These are phyloP conservation scores for Ellobium chinense DNA, from an alignment of 2,888 invertebrate genomes.

Conservation along the genomic window DNA sequence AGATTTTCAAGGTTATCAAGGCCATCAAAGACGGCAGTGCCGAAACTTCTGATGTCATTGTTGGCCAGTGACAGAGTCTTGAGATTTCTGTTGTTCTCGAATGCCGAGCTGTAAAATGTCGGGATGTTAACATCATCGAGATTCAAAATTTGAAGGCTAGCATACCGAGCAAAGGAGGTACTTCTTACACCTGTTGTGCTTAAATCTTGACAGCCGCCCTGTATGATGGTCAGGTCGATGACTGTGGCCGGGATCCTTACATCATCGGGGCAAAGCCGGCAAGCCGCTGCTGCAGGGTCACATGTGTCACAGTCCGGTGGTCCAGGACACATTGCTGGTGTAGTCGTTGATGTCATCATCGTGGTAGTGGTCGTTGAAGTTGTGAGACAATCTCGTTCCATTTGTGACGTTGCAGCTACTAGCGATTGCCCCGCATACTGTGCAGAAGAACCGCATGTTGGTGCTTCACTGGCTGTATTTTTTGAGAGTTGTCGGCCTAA, in stretches of 20 bases:
- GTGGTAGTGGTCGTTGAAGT: too few species aligned
- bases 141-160: neutral
- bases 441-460: too few species aligned
- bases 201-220: neutral
- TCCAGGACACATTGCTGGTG: too few species aligned
- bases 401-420: too few species aligned
- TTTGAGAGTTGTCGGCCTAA: too few species aligned
- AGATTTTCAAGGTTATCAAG: constrained; percentile 5
- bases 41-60: neutral
- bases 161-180: constrained; percentile 9
- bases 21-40: neutral
- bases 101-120: neutral
- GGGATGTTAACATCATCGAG: neutral
- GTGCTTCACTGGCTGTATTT: too few species aligned
- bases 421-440: too few species aligned
- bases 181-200: neutral
- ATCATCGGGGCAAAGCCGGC: constrained; percentile 6
- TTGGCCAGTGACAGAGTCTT: constrained; percentile 1
- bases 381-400: too few species aligned
- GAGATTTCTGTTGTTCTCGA: constrained; percentile 7
- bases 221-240: neutral
- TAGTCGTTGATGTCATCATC: too few species aligned
- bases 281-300: neutral
- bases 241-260: neutral
- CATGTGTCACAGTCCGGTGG: neutral